Evolutionary conservation across 2,113 vertebrate species (phyloP), one percentile per base, ranked within the genome.

Genomic region (Hippolais icterina): DNA sequence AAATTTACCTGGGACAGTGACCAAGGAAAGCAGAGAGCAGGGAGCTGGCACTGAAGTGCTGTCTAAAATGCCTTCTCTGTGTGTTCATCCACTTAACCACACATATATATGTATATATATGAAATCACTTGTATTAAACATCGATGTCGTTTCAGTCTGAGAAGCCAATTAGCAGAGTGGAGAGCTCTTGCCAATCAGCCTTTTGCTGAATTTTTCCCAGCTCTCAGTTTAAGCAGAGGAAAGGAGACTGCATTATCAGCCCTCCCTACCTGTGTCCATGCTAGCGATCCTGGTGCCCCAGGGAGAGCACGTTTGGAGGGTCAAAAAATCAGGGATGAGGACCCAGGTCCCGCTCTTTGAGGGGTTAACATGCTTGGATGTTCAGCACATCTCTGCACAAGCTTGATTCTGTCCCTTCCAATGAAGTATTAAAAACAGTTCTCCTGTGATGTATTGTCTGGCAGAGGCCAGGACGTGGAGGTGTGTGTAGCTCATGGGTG

Each of bases 181-280:
- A 52, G 61, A 56, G 53, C 21, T 89, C 15, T 84, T 39, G 24
- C 44, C 23, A 52, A 1, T 82, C 64, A 71, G 25, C 24, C 33
- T 68, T 23, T 66, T 77, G 37, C 35, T 7, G 15, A 60, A 41
- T 77, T 87, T 89, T 68, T 15, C 22, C 44, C 56, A 79, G 35
- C 37, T 79, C 72, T 70, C 52, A 54, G 33, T 52, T 71, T 20
- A 31, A 50, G 47, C 11, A 49, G 28, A 15, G 25, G 29, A 29
- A 61, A 53, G 52, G 15, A 78, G 64, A 6, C 42, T 24, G 16
- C 31, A 2, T 56, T 39, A 49, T 39, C 61, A 63, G 60, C 44
- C 33, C 27, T 47, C 37, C 31, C 21, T 64, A 15, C 44, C 47
- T 10, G 4, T 16, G 28, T 57, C 49, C 0, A 0, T 4, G 2